Evolutionary conservation across 2,888 invertebrate genomes (phyloP).

Genomic region (Adineta ricciae): DNA sequence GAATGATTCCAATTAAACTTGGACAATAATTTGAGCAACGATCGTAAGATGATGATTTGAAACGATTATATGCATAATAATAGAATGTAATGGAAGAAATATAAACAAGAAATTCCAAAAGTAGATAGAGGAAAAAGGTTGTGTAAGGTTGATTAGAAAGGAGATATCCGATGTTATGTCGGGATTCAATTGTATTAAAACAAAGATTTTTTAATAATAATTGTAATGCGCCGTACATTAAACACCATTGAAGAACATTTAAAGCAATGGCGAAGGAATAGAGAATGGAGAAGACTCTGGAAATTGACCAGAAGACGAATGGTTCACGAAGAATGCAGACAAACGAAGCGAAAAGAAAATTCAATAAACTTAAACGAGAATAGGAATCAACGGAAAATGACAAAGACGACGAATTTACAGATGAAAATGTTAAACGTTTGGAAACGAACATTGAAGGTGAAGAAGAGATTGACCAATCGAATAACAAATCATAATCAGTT

Average conservation of each 20-base stretch:
- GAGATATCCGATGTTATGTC: background rate
- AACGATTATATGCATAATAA: slow-evolving; percentile 11
- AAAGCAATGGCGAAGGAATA: background rate
- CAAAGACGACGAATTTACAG: background rate
- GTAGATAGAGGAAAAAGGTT: background rate
- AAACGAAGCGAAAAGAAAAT: background rate
- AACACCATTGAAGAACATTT: slow-evolving; percentile 17
- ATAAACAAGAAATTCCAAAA: slow-evolving; percentile 11
- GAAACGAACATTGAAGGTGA: background rate
- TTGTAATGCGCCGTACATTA: background rate
- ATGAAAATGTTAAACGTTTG: background rate
- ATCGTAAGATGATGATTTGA: slow-evolving; percentile 2
- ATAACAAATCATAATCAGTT: background rate
- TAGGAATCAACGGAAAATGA: background rate
- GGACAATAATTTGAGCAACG: slow-evolving; percentile 14
- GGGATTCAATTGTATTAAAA: background rate
- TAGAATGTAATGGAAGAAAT: slow-evolving; percentile 8
- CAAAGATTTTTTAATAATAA: slow-evolving; percentile 3
- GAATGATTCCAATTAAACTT: slow-evolving; percentile 8
- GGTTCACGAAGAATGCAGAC: background rate
- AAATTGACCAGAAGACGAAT: slow-evolving; percentile 7
- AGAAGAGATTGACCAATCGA: background rate
- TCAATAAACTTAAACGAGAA: background rate
- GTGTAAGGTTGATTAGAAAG: background rate
- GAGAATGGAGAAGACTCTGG: background rate